Evolutionary conservation across 2,113 vertebrate genomes (phyloP).

Genomic region (mouse (Mus musculus)): DNA sequence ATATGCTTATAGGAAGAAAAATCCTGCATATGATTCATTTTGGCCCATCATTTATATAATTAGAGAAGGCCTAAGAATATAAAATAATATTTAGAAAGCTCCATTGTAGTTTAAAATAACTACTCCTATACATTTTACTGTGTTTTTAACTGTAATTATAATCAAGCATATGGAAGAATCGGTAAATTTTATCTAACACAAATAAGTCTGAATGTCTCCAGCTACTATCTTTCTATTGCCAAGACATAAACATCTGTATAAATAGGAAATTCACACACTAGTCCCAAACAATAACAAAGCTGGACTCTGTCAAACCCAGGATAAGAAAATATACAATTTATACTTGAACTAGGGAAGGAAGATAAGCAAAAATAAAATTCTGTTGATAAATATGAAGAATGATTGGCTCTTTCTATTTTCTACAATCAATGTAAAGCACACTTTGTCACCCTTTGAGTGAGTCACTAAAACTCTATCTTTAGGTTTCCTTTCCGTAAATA

Average conservation of each 20-base stretch:
- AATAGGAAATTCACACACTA: constrained; percentile 68
- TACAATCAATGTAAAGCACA: constrained; percentile 26
- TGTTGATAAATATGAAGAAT: constrained; percentile 74
- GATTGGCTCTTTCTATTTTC: constrained; percentile 42
- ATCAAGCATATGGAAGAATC: constrained; percentile 65
- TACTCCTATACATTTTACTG: background rate
- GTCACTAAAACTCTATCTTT: background rate
- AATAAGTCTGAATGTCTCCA: constrained; percentile 63
- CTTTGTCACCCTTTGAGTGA: constrained; percentile 22
- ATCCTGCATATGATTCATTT: background rate
- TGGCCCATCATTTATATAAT: constrained; percentile 24
- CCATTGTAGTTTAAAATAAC: constrained; percentile 26
- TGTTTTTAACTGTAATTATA: constrained; percentile 31
- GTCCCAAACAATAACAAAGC: constrained; percentile 76
- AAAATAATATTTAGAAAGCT: constrained; percentile 36
- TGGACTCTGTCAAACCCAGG: constrained; percentile 73
- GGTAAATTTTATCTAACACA: constrained; percentile 53
- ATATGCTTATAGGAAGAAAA: background rate
- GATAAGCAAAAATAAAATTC: constrained; percentile 76
- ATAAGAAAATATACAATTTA: constrained; percentile 81
- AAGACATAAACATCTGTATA: constrained; percentile 78
- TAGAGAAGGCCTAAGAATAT: background rate
- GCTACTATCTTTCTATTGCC: constrained; percentile 62
- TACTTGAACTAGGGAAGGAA: constrained; percentile 62
- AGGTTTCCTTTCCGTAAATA: constrained; percentile 29